phyloP scores from a whole-genome alignment of 2,797 vertebrate species.

The Sphaeramia orbicularis region DNA sequence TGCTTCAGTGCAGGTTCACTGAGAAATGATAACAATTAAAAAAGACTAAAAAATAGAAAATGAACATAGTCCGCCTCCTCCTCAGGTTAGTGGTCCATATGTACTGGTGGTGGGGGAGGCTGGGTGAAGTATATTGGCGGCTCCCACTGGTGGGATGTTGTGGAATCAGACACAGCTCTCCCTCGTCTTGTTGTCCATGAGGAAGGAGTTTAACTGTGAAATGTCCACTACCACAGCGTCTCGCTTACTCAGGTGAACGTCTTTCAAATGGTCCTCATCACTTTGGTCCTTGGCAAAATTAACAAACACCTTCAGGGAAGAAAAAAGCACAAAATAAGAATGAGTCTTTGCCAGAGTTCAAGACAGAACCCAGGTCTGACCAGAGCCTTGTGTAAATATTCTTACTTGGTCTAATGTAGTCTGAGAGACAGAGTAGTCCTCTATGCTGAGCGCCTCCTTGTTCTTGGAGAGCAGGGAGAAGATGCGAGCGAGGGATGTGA shows the following conservation, averaged over 20 bases:
- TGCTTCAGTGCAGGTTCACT: slow-evolving; percentile 74
- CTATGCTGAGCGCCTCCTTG: slow-evolving; percentile 95
- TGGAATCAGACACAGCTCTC: slow-evolving; percentile 94
- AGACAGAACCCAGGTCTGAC: background rate
- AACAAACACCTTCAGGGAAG: slow-evolving; percentile 93
- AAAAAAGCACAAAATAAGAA: background rate
- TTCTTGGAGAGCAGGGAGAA: slow-evolving; percentile 95
- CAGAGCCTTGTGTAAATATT: background rate
- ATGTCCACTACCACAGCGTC: slow-evolving; percentile 93
- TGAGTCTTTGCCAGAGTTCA: slow-evolving; percentile 5
- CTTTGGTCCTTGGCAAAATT: slow-evolving; percentile 99
- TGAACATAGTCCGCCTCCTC: slow-evolving; percentile 36
- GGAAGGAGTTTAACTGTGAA: slow-evolving; percentile 90
- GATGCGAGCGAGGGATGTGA: slow-evolving; percentile 94
- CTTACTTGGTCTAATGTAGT: slow-evolving; percentile 98
- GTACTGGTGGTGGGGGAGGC: slow-evolving; percentile 19
- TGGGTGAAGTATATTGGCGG: slow-evolving; percentile 22
- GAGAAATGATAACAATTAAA: slow-evolving; percentile 75
- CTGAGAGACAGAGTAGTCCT: slow-evolving; percentile 99
- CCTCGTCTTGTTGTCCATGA: slow-evolving; percentile 90
- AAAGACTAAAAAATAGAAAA: slow-evolving; percentile 74
- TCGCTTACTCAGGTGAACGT: slow-evolving; percentile 93
- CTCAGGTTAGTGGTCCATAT: slow-evolving; percentile 61
- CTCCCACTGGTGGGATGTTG: slow-evolving; percentile 44
- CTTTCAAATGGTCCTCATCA: slow-evolving; percentile 97